These are phyloP conservation scores for Cerceris ruficornis DNA, from an alignment of 2,888 invertebrate genomes.

Conservation along the genomic window DNA sequence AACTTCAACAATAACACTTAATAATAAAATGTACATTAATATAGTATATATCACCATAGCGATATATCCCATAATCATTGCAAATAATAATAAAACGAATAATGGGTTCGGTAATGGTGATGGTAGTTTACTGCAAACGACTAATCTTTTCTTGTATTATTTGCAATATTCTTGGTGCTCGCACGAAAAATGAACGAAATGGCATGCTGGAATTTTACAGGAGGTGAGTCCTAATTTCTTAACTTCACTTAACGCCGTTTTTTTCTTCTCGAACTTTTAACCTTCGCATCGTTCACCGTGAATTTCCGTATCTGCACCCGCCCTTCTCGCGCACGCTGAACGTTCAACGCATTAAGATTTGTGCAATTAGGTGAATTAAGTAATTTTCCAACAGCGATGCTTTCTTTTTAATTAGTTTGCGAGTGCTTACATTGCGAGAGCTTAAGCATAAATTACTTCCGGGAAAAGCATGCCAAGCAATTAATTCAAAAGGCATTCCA, in stretches of 20 bases:
- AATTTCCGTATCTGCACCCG: neutral
- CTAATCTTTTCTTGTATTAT: conserved; percentile 81
- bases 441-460: neutral
- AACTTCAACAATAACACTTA: conserved; percentile 52
- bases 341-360: too few relatives aligned
- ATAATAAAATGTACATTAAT: conserved; percentile 49
- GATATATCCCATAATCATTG: conserved; percentile 40
- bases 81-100: conserved; percentile 56
- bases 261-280: conserved; percentile 28
- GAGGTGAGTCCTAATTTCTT: conserved; percentile 81
- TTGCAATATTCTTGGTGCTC: conserved; percentile 81
- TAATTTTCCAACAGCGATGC: too few relatives aligned
- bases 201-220: conserved; percentile 81
- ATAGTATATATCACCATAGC: conserved; percentile 31
- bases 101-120: conserved; percentile 71
- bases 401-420: neutral
- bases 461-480: too few relatives aligned
- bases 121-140: conserved; percentile 77
- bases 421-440: neutral
- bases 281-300: neutral
- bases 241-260: conserved; percentile 68
- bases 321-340: too few relatives aligned
- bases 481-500: too few relatives aligned
- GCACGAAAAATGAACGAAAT: conserved; percentile 80
- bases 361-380: neutral